Evolutionary conservation across 1,140 invertebrate genomes (phyloP).

Genomic region (Heliconius hewitsoni): DNA sequence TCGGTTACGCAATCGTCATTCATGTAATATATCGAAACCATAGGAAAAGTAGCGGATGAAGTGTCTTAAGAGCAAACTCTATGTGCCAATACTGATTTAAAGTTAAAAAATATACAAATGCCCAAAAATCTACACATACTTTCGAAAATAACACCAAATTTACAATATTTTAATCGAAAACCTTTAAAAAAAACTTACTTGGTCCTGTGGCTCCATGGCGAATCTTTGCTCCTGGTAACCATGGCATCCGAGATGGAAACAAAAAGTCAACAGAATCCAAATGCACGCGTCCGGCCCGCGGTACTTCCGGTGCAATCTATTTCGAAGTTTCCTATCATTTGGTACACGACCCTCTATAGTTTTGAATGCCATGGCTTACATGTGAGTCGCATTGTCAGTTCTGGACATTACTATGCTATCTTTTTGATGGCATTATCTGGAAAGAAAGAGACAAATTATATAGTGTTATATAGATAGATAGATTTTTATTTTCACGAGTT

Average conservation of each 20-base stretch:
- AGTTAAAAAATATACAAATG: no score
- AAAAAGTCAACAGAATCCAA: conserved; percentile 50
- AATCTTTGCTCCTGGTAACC: conserved; percentile 73
- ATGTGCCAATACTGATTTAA: no score
- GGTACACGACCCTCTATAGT: conserved; percentile 54
- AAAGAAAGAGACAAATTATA: conserved; percentile 46
- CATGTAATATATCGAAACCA: no score
- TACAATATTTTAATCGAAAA: no score
- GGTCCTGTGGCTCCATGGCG: conserved; percentile 69
- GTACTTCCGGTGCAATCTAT: conserved; percentile 62
- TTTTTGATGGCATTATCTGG: conserved; percentile 55
- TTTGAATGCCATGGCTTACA: conserved; percentile 62
- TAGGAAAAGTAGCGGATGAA: no score
- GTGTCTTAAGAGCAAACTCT: no score
- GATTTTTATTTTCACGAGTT: neutral
- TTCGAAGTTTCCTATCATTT: conserved; percentile 58
- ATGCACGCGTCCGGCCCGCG: conserved; percentile 54
- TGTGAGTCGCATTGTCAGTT: conserved; percentile 52
- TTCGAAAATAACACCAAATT: no score
- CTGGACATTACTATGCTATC: conserved; percentile 40
- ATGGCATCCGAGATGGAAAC: conserved; percentile 58
- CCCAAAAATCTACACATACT: no score
- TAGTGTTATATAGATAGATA: neutral
- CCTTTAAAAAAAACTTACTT: no score
- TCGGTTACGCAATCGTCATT: no score